Conservation (phyloP, 1,140 invertebrate genomes). For the Leptopilina boulardi region DNA sequence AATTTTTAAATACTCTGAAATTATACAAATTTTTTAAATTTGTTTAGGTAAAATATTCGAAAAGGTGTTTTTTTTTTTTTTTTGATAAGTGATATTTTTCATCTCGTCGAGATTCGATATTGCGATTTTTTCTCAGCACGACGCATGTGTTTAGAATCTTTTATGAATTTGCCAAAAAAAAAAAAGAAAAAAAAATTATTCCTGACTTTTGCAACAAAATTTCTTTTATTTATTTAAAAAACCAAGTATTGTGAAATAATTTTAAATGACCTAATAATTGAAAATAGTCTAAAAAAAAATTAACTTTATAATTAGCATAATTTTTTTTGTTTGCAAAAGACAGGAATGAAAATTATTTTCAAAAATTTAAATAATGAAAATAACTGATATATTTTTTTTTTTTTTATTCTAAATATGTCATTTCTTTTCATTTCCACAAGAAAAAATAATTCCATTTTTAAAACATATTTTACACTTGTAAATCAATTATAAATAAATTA, state of each 20-base stretch:
- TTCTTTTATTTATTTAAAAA: too few relatives aligned
- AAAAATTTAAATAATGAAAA: not conserved
- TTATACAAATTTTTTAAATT: too few relatives aligned
- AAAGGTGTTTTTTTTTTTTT: not conserved
- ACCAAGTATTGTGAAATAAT: too few relatives aligned
- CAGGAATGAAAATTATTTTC: not conserved
- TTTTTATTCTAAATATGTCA: not conserved
- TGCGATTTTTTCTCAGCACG: slow-evolving; percentile 14
- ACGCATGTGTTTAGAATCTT: slow-evolving; percentile 4
- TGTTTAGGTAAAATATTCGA: too few relatives aligned
- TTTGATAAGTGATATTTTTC: not conserved
- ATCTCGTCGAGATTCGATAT: not conserved
- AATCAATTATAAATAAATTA: too few relatives aligned
- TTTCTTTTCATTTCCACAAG: not conserved
- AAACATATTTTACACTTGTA: too few relatives aligned
- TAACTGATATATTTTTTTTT: not conserved
- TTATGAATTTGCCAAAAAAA: too few relatives aligned
- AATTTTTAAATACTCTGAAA: too few relatives aligned
- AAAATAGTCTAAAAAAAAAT: too few relatives aligned
- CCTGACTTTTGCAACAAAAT: not conserved
- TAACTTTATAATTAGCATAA: too few relatives aligned
- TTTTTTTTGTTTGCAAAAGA: not conserved
- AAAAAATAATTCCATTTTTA: not conserved
- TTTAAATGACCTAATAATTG: too few relatives aligned
- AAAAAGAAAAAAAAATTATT: not conserved